Base-by-base conservation (phyloP, 1,140 invertebrate species). In the Drosophila pachea region DNA sequence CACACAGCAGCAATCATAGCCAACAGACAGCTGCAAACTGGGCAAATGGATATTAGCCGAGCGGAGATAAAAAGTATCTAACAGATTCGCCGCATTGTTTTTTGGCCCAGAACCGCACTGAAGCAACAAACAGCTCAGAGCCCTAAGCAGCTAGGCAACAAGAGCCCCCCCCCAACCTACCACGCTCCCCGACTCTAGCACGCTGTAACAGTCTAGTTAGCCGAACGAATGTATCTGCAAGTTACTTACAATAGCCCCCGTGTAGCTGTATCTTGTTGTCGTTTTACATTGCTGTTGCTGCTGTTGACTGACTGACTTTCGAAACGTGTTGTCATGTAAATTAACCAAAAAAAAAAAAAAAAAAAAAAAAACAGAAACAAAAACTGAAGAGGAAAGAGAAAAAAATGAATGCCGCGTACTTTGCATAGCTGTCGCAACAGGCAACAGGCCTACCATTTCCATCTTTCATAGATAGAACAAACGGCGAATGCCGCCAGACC, bases 261-360 rank as follows among this genome's bases (percentile, higher is more conserved):
- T 16, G 48, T 47, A 71, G 62, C 59, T 63, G 70, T 66, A 69
- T 45, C 60, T 69, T 56, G 67, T 69, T 65, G 61, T 65, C 47
- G 7, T 65, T 58, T 52, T 42, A 31, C 49, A 16, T 55, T 32
- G 60, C 67, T 53, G 47, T 29, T 60, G 38, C 36, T 69, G 11
- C 56, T 54, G 36, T 45, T 62, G 61, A 59, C 55, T 60, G 76
- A 83, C 79, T 84, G 79, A 84, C 79, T 84, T 84, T 86, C 73
- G 73, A 84, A 84, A 84, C 76, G 81, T 84, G 79, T 86, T 84
- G 79, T 86, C 79, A 84, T 84, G 79, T 84, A 84, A 84, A 84
- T 84, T 84, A 84, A 86, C 76, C 73, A 49, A 82, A 76, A 82
- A 75, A 62, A 14, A 33, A 52, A 7, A n/a, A 16, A 12, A 52